Evolutionary conservation across 2,797 vertebrate species (phyloP), one percentile per base, ranked within the genome.

Genomic region (Lutjanus campechanus): DNA sequence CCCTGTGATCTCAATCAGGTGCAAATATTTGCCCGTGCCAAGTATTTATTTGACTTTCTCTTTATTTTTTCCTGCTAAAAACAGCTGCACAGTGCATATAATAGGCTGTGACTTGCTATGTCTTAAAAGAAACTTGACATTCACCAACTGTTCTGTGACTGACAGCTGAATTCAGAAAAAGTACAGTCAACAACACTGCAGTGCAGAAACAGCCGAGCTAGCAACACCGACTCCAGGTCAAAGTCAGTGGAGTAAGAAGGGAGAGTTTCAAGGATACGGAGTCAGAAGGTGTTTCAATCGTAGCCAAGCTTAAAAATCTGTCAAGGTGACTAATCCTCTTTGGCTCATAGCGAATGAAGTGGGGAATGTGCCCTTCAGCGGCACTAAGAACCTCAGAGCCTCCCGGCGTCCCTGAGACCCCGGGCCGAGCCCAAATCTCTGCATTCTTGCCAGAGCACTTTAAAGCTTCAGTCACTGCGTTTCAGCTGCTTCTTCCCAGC

Each of bases 311-410:
- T 82, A 41, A 76, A 83, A 79, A 73, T 63, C 75, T 71, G 74
- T 69, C 68, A 73, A 74, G 81, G 56, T 71, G 82, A 79, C 61
- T 91, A 85, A 89, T 90, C 85, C 83, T 86, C 79, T 77, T 69
- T 73, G 73, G 66, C 72, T 79, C 55, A 29, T 17, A 62, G 79
- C 8, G 58, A 83, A 71, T 59, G 22, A 9, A 73, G 53, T 5
- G 22, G 81, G 50, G 71, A 82, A 66, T 74, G 72, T 81, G 85
- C 78, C 78, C 79, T 76, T 82, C 47, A 77, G 36, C 29, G 9
- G 65, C 72, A 54, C 43, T 49, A 41, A 74, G 41, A 73, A 17
- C 60, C 44, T 56, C 36, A 11, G 25, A 69, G 59, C 43, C 75
- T 59, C 46, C 47, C 53, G 25, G 67, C 22, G 63, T 71, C 55